These are phyloP conservation scores for Eupithecia vulgata DNA, from an alignment of 2,888 invertebrate species.

Conservation along the genomic window DNA sequence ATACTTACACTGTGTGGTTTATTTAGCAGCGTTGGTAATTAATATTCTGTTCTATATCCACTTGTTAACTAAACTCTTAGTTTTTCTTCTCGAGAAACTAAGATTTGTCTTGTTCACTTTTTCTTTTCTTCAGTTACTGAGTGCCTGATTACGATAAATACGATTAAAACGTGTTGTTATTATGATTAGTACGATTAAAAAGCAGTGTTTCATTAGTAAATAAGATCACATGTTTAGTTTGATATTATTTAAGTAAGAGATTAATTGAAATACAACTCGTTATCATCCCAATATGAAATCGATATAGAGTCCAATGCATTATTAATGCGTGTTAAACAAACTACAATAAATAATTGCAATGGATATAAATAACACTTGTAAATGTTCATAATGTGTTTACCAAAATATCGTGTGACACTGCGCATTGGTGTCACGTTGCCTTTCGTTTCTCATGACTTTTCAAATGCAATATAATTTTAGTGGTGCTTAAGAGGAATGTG, in stretches of 20 bases:
- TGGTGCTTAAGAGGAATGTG: conserved; percentile 34
- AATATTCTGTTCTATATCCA: conserved; percentile 11
- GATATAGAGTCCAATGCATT: conserved; percentile 36
- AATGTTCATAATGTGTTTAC: conserved; percentile 57
- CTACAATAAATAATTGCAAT: conserved; percentile 41
- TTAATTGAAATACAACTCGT: conserved; percentile 5
- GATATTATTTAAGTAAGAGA: neutral
- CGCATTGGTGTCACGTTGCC: conserved; percentile 57
- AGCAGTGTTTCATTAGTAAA: too few species aligned
- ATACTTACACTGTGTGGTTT: conserved; percentile 33
- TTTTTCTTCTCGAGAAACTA: neutral
- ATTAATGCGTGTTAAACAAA: conserved; percentile 42
- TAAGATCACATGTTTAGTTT: neutral
- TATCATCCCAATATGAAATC: conserved; percentile 23
- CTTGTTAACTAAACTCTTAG: neutral
- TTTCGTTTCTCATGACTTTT: conserved; percentile 42
- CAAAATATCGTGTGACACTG: conserved; percentile 58
- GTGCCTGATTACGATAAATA: neutral
- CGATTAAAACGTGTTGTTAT: too few species aligned
- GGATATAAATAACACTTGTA: conserved; percentile 52
- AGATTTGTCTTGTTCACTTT: neutral
- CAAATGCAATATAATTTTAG: conserved; percentile 42
- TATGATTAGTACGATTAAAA: neutral
- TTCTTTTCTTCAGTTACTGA: neutral
- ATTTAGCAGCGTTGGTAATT: conserved; percentile 17